Evolutionary conservation across 2,113 vertebrate genomes (phyloP).

Genomic region (Triplophysa dalaica): DNA sequence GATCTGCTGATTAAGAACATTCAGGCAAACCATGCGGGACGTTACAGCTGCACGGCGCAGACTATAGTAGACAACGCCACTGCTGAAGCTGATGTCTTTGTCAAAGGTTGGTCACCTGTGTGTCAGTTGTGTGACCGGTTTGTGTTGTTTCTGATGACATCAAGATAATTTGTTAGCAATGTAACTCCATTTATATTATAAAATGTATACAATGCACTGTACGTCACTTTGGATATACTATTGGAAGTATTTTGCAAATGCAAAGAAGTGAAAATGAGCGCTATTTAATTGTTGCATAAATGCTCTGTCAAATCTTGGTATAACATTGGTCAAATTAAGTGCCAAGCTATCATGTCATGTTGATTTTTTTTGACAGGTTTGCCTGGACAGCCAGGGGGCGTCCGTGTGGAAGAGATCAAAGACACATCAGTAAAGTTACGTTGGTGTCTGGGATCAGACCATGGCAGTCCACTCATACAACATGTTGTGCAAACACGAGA

Average conservation of each 20-base stretch:
- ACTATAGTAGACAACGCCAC: slow-evolving; percentile 93
- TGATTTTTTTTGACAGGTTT: slow-evolving; percentile 66
- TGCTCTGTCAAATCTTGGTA: too few species aligned
- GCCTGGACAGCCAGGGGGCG: slow-evolving; percentile 91
- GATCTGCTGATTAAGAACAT: slow-evolving; percentile 86
- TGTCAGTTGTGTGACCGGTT: too few species aligned
- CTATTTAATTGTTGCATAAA: too few species aligned
- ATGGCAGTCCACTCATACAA: slow-evolving; percentile 89
- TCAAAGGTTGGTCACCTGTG: slow-evolving; percentile 81
- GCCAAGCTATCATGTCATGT: not conserved
- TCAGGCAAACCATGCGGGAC: slow-evolving; percentile 87
- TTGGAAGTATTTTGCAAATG: too few species aligned
- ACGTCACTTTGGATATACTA: too few species aligned
- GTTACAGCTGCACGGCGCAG: slow-evolving; percentile 90
- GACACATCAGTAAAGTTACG: slow-evolving; percentile 85
- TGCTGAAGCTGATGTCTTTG: slow-evolving; percentile 86
- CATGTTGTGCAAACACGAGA: slow-evolving; percentile 88
- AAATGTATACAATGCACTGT: too few species aligned
- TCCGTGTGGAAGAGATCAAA: slow-evolving; percentile 85
- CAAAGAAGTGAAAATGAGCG: too few species aligned
- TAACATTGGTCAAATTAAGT: not conserved
- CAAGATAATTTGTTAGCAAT: too few species aligned
- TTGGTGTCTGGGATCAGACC: slow-evolving; percentile 90
- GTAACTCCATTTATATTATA: too few species aligned
- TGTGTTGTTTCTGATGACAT: too few species aligned